These are phyloP conservation scores for Drosophila eohydei DNA, from an alignment of 2,888 invertebrate genomes.

Conservation along the genomic window DNA sequence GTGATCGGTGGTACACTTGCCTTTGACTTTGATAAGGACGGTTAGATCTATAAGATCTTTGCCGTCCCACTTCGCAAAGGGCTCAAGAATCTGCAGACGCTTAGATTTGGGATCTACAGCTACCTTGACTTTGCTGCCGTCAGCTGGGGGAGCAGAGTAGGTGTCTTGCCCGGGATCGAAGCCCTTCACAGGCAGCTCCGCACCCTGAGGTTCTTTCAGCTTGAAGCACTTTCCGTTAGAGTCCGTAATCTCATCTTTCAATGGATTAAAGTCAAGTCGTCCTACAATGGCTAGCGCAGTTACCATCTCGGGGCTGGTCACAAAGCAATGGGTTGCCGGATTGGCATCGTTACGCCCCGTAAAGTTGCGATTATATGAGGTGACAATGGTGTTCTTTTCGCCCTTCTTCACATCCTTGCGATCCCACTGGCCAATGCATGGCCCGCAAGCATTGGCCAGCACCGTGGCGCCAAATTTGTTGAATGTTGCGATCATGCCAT, in stretches of 20 bases:
- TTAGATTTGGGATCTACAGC: conserved; percentile 95
- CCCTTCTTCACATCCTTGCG: conserved; percentile 98
- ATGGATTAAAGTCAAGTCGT: conserved; percentile 96
- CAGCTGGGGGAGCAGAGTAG: conserved; percentile 93
- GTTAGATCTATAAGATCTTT: conserved; percentile 95
- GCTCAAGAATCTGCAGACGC: conserved; percentile 95
- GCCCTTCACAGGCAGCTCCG: conserved; percentile 96
- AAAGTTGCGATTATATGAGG: conserved; percentile 99
- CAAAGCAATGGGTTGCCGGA: conserved; percentile 98
- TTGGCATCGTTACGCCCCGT: conserved; percentile 98
- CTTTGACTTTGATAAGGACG: conserved; percentile 98
- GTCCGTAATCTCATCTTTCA: conserved; percentile 94
- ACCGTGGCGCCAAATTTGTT: conserved; percentile 97
- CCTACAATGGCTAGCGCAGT: conserved; percentile 97
- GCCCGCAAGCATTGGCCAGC: conserved; percentile 99
- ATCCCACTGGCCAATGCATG: conserved; percentile 99
- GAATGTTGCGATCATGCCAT: conserved; percentile 94
- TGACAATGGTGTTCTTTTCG: conserved; percentile 99
- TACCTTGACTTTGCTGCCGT: conserved; percentile 86
- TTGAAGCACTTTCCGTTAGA: conserved; percentile 94
- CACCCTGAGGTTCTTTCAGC: conserved; percentile 92
- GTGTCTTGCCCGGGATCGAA: conserved; percentile 99
- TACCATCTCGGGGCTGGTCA: conserved; percentile 96
- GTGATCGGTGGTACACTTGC: conserved; percentile 99
- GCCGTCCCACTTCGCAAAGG: conserved; percentile 98